Evolutionary conservation across 2,797 vertebrate species (phyloP), one percentile per base, ranked within the genome.

Genomic region (Fistularia tabacaria): DNA sequence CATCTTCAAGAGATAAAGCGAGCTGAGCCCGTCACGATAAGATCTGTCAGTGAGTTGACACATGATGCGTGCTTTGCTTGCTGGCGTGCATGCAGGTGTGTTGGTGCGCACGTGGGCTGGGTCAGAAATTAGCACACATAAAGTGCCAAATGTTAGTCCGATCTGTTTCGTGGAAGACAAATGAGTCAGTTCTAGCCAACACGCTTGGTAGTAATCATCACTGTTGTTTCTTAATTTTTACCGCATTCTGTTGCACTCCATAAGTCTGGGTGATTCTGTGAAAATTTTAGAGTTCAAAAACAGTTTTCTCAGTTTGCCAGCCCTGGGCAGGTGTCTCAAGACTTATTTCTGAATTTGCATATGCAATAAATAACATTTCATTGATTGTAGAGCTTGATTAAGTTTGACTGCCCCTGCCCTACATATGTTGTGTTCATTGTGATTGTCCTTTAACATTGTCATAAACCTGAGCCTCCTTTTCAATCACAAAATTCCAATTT

Each of bases 301-400:
- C 25, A 45, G 52, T 44, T 70, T 36, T 59, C 45, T 62, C 42
- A 46, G 40, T 54, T 48, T 14, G 41, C 39, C 38, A 11, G 55
- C 46, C 38, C 9, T n/a, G 7, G 10, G 54, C 38, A 46, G 44
- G 57, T 51, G 46, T 59, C 49, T 56, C 51, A 10, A 44, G 46
- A 60, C 25, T 25, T 25, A 53, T 71, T 66, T 53, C 55, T 54
- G 36, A 80, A 40, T 14, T 63, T 62, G 57, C 80, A 59, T 76
- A 77, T 76, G 76, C 79, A 82, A 81, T 80, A 77, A 70, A 70
- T 56, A n/a, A 68, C 1, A 58, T 72, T 72, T 71, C 46, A 69
- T 10, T 58, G 53, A 58, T 51, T 74, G 62, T 62, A 61, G 54
- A 46, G 46, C 52, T 60, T n/a, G 54, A 57, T 54, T 64, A 49